A percentile compares a stretch with the other conserved stretches of the same genome.
phyloP scores from a whole-genome alignment of 2,113 vertebrate species.

The Guaruba guarouba region DNA sequence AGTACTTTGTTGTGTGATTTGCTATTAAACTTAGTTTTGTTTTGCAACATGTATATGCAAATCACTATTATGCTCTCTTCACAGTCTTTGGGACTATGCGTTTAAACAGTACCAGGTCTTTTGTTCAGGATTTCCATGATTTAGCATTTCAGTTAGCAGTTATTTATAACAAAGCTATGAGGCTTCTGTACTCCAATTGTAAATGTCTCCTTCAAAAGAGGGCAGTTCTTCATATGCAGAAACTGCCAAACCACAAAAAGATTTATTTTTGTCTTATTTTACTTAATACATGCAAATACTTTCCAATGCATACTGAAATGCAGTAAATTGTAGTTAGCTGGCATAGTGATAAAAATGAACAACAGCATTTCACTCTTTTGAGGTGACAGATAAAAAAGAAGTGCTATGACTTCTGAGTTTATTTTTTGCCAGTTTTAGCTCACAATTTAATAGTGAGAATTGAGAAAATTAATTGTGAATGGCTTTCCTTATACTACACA shows the following conservation, averaged over 20 bases:
- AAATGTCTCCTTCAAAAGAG: not conserved
- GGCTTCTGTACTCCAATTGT: not conserved
- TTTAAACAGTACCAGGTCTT: not conserved
- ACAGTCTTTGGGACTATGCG: not conserved
- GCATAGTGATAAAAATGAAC: not conserved
- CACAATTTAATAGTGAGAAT: not conserved
- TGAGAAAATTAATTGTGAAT: not conserved
- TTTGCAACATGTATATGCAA: not conserved
- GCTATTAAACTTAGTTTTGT: not conserved
- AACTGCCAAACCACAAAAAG: not conserved
- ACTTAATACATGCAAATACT: not conserved
- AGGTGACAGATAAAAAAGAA: not conserved
- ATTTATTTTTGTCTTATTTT: not conserved
- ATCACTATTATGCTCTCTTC: not conserved
- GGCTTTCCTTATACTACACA: not conserved
- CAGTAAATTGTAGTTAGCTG: not conserved
- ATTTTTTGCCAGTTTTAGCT: not conserved
- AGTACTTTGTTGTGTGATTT: not conserved
- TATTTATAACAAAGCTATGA: not conserved
- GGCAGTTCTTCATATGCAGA: not conserved
- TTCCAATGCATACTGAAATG: not conserved
- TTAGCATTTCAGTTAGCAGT: constrained; percentile 1
- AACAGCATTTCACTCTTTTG: not conserved
- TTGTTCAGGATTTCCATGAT: constrained; percentile 10
- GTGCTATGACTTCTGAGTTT: not conserved